Conservation (phyloP, 2,113 vertebrate genomes). For the Geothlypis trichas region DNA sequence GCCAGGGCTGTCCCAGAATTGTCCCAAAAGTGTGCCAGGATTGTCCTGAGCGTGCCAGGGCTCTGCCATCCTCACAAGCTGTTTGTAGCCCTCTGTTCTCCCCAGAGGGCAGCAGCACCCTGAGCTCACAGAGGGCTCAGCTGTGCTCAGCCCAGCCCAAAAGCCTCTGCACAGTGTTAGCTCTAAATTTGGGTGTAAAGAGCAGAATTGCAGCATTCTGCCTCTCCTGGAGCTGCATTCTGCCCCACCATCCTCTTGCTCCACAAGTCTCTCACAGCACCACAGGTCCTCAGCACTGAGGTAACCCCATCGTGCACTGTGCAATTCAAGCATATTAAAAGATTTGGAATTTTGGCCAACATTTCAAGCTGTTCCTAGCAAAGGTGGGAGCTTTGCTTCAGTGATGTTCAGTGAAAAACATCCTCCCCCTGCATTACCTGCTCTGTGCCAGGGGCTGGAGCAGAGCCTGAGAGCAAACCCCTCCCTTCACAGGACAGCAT, state of each 20-base stretch:
- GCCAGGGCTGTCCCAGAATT: background rate
- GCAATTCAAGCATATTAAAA: background rate
- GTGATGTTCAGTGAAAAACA: background rate
- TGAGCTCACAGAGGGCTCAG: background rate
- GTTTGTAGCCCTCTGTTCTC: background rate
- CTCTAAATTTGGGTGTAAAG: background rate
- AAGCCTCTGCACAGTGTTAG: background rate
- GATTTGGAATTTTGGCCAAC: background rate
- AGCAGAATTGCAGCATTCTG: background rate
- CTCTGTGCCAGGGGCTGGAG: background rate
- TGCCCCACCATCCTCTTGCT: background rate
- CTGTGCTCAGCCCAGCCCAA: background rate
- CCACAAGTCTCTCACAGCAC: background rate
- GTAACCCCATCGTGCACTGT: rapidly evolving
- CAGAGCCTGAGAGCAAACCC: background rate
- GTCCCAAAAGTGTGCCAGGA: background rate
- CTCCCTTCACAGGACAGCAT: rapidly evolving
- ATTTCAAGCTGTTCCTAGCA: background rate
- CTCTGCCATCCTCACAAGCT: background rate
- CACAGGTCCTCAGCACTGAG: rapidly evolving
- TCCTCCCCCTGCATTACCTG: background rate
- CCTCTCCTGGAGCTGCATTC: background rate
- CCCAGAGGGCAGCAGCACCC: background rate
- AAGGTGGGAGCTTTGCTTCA: background rate
- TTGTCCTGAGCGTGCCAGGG: background rate